Base-by-base conservation (phyloP, 1,140 invertebrate species). In the Zeugodacus cucurbitae region DNA sequence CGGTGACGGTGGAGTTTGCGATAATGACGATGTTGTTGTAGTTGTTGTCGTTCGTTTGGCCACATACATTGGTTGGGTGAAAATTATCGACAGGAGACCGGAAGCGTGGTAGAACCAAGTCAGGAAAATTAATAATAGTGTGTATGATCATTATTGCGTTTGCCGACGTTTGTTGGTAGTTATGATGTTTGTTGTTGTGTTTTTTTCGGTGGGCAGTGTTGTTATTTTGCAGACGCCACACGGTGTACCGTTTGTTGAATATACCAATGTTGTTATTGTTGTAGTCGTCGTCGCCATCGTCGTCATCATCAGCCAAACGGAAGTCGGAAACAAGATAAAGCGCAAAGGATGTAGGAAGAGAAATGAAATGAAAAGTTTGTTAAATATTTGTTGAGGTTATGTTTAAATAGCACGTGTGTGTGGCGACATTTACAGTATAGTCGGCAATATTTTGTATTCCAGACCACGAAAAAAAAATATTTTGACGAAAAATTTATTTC, bases 71-170 rank as follows among this genome's bases (percentile, higher is more conserved):
- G 57, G 85, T 86, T 86, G 54, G 85, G 6, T 37, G 54, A 86
- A 88, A 74, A 85, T 88, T 86, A 92, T 92, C 91, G 91, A 90
- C 91, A 92, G 91, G 91, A 92, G 91, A 90, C 90, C 91, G 91
- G 91, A 92, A 92, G 90, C 91, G 90, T 92, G 90, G 48, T 20
- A 67, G 74, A 8, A 82, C 74, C 74, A 82, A 20, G 20, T 48
- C 10, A 62, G 64, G 87, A 67, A 58, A 59, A 59, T 87, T 54
- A 70, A 41, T 48, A 87, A 87, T 64, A 44, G 54, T 62, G 87
- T 37, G n/a, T 7, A 87, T 82, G 74, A 48, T 54, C 74, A 82
- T 82, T 48, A 82, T 44, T 44, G 37, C 22, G 41, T 82, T 62
- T 48, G 74, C 17, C 41, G 44, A 10, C 20, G 41, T 82, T 82